These are phyloP conservation scores for Drosophila melanocephala DNA, from an alignment of 2,888 invertebrate genomes.

Conservation along the genomic window DNA sequence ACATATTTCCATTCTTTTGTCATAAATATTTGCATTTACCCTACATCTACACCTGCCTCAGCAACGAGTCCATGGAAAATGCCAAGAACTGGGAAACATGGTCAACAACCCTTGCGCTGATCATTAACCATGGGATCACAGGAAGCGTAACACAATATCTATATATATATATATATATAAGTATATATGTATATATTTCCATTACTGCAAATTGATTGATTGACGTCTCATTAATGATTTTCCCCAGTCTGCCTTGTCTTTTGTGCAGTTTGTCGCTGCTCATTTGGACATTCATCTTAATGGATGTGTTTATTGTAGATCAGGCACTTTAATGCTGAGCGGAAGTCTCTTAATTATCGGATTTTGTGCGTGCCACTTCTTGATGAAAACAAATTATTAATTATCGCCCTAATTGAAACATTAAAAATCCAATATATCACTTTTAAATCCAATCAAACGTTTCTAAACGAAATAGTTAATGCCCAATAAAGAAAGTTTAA, in stretches of 20 bases:
- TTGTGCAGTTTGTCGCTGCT: conserved; percentile 32
- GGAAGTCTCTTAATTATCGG: conserved; percentile 48
- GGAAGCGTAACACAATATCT: conserved; percentile 34
- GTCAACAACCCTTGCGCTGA: conserved; percentile 27
- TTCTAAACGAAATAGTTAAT: neutral
- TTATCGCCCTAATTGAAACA: conserved; percentile 23
- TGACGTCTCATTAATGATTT: conserved; percentile 29
- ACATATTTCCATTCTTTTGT: conserved; percentile 44
- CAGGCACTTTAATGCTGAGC: neutral
- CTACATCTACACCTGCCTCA: conserved; percentile 67
- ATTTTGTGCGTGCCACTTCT: conserved; percentile 3
- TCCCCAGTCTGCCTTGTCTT: conserved; percentile 36
- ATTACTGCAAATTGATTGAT: conserved; percentile 47
- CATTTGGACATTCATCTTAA: conserved; percentile 67
- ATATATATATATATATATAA: neutral
- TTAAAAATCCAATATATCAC: conserved; percentile 20
- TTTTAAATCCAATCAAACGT: conserved; percentile 5
- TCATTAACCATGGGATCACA: conserved; percentile 41
- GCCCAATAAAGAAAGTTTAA: neutral
- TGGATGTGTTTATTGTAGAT: conserved; percentile 49
- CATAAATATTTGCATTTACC: conserved; percentile 61
- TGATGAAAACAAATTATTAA: conserved; percentile 53
- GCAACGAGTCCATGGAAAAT: conserved; percentile 60
- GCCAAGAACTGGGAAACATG: neutral
- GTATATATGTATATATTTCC: neutral